A percentile compares a stretch with the other conserved stretches of the same genome.
phyloP scores from a whole-genome alignment of 2,113 vertebrate species.

The Brachypodius melanocephalos region DNA sequence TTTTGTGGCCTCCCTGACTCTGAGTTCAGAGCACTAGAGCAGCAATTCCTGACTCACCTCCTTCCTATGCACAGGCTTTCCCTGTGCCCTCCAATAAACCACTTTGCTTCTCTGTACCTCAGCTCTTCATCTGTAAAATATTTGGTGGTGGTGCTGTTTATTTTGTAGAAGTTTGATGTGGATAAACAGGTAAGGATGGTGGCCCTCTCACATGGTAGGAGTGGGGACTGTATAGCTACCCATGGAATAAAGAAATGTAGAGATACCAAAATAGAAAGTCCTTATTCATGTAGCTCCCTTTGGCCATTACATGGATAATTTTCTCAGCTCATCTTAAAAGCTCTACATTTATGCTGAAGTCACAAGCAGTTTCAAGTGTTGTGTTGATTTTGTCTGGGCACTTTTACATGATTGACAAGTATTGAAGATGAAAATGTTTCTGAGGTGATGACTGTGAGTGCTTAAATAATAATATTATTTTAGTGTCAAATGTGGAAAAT shows the following conservation, averaged over 20 bases:
- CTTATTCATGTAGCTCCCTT: not conserved
- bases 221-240: not conserved
- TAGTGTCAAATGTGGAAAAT: not conserved
- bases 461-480: not conserved
- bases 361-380: not conserved
- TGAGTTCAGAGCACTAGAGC: not conserved
- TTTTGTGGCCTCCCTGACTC: not conserved
- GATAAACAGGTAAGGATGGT: not conserved
- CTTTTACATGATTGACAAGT: not conserved
- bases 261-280: not conserved
- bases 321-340: not conserved
- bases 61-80: not conserved
- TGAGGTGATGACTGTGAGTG: not conserved
- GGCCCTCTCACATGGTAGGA: not conserved
- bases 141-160: not conserved
- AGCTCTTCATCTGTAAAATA: not conserved
- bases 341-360: not conserved
- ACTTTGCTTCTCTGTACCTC: not conserved
- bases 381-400: not conserved
- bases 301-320: not conserved
- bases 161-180: not conserved
- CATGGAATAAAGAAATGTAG: not conserved
- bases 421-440: not conserved
- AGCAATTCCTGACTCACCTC: not conserved
- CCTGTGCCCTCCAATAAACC: not conserved